These are phyloP conservation scores for Myiagra hebetior DNA, from an alignment of 2,113 vertebrate species.

Conservation along the genomic window DNA sequence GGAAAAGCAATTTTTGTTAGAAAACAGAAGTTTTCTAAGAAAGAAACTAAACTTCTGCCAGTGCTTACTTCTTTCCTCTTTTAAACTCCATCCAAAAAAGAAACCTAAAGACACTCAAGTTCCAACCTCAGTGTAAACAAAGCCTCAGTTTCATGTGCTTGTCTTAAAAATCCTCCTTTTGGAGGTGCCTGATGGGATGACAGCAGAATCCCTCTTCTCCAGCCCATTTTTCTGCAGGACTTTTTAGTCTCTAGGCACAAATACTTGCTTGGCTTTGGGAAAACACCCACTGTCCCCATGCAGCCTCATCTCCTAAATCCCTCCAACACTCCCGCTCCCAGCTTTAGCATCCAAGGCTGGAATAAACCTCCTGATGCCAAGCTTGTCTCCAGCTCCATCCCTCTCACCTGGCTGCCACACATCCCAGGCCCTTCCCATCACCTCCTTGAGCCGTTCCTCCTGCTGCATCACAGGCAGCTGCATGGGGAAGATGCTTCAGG, in stretches of 20 bases:
- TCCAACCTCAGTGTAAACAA: neutral
- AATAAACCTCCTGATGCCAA: neutral
- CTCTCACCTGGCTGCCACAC: neutral
- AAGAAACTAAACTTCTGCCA: neutral
- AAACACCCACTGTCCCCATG: neutral
- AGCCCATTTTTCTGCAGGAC: neutral
- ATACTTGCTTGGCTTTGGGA: neutral
- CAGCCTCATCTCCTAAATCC: neutral
- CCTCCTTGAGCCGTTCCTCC: neutral
- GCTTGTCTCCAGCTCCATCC: neutral
- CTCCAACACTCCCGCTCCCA: fast-evolving
- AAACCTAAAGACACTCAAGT: neutral
- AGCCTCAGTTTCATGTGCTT: neutral
- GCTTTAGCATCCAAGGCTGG: neutral
- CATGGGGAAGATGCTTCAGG: neutral
- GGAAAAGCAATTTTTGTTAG: neutral
- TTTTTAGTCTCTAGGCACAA: neutral
- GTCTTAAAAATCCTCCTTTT: neutral
- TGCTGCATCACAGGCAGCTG: neutral
- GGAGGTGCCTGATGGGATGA: fast-evolving
- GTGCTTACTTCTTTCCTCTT: neutral
- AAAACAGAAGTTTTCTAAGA: neutral
- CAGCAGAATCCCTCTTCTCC: neutral
- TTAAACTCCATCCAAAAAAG: neutral
- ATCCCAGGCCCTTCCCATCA: neutral